phyloP scores from a whole-genome alignment of 2,888 invertebrate genomes.

The Halictus ligatus region DNA sequence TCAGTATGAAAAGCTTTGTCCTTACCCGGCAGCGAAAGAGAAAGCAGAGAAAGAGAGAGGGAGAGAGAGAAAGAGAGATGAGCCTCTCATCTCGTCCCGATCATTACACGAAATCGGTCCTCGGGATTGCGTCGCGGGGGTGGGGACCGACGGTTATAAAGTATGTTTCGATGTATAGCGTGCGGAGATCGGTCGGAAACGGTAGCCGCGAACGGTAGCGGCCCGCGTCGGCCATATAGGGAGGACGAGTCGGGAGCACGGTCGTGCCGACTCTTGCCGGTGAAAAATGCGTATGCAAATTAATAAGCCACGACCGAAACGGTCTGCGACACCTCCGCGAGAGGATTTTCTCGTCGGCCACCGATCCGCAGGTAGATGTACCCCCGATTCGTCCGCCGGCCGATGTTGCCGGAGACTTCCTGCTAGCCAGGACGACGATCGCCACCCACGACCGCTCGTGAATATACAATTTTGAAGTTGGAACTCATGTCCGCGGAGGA shows the following conservation, averaged over 20 bases:
- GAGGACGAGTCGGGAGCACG: slow-evolving; percentile 42
- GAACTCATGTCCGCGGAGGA: slow-evolving; percentile 5
- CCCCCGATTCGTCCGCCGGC: slow-evolving; percentile 32
- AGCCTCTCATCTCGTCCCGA: slow-evolving; percentile 46
- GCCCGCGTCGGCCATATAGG: slow-evolving; percentile 64
- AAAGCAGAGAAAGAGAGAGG: slow-evolving; percentile 49
- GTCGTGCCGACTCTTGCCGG: slow-evolving; percentile 39
- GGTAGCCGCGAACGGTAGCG: slow-evolving; percentile 54
- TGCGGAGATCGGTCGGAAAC: slow-evolving; percentile 23
- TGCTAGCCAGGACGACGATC: slow-evolving; percentile 29
- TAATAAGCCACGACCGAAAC: slow-evolving; percentile 66
- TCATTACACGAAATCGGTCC: slow-evolving; percentile 67
- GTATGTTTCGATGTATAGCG: slow-evolving; percentile 67
- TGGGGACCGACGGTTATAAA: slow-evolving; percentile 46
- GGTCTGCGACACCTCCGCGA: slow-evolving; percentile 61
- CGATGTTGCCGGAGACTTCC: slow-evolving; percentile 39
- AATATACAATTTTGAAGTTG: slow-evolving; percentile 38
- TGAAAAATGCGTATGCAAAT: slow-evolving; percentile 70
- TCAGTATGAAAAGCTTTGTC: slow-evolving; percentile 52
- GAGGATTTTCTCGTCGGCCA: slow-evolving; percentile 48
- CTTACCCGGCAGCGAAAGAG: slow-evolving; percentile 62
- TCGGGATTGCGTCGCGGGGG: slow-evolving; percentile 60
- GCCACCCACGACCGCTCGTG: slow-evolving; percentile 32
- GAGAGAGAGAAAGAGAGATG: slow-evolving; percentile 17
- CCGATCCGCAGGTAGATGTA: slow-evolving; percentile 28